Evolutionary conservation across 2,113 vertebrate species (phyloP), one percentile per base, ranked within the genome.

Genomic region (Rostratula benghalensis): DNA sequence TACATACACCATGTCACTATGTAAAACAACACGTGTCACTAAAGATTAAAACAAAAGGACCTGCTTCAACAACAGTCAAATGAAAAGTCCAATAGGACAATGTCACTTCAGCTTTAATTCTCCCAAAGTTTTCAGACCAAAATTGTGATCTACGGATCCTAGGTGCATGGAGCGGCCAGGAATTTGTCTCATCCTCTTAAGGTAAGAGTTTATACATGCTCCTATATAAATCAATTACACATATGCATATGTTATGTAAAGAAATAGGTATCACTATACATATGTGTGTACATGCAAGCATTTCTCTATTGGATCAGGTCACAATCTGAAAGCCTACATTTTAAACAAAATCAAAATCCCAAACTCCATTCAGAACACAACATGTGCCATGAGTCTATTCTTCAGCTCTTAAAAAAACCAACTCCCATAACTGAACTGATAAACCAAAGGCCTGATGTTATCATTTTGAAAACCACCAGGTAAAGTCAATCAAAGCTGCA

Each of bases 201-300:
- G 35, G 4, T 1, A 25, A 22, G 30, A n/a, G 24, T 46, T 9
- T 21, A 57, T 5, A 15, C 0, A 0, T 11, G 31, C 43, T n/a
- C 5, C 39, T 1, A 6, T 3, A 50, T 1, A 39, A 51, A 51
- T 33, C 35, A 46, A 13, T 37, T 27, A 6, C 27, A n/a, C 9
- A 24, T 0, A 13, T 4, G 57, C 20, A 13, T 14, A 10, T 39
- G 51, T 31, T 17, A 18, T 3, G 6, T 5, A 13, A 31, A 59
- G 17, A 17, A 39, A 10, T 7, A 14, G 1, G 0, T 6, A 14
- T 16, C 60, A 25, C 45, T 43, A 3, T 5, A 24, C 3, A 1
- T 37, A 41, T 5, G 46, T 6, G 43, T 21, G 15, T 27, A 64
- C 3, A 27, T 27, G 21, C 46, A 35, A 8, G 50, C 8, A 17